Evolutionary conservation across 2,888 invertebrate species (phyloP), one percentile per base, ranked within the genome.

Genomic region (Camptogramma bilineatum): DNA sequence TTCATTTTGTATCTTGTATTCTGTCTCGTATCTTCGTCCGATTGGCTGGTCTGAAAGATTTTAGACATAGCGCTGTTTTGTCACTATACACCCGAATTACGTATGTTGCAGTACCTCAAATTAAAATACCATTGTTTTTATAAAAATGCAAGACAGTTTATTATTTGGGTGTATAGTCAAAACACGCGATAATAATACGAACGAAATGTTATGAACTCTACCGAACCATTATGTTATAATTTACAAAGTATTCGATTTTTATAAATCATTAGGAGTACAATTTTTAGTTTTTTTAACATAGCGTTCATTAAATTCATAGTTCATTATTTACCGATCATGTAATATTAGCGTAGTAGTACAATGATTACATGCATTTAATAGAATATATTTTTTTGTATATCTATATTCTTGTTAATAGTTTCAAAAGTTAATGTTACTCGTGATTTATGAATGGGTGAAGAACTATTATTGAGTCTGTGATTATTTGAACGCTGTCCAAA

Each of bases 341-440:
- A 54, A 9, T 75, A 77, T 75, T 80, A 81, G 76, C 73, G 73
- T 51, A 62, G 69, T 77, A 90, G 89, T 91, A 88, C 88, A 90
- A 89, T 84, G 80, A 82, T 84, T 77, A 84, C 78, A 79, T 88
- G 90, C 91, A 91, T 91, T 91, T 91, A 90, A 82, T 89, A 88
- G 86, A 80, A 74, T 86, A 86, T 81, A 78, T 70, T 71, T 78
- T 52, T 73, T 81, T 80, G 80, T 78, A 81, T 69, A 72, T 76
- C 71, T 76, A 59, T 77, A 78, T 75, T 73, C 72, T 78, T 76
- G 73, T 73, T 59, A 57, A 79, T 79, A 74, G 66, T 79, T 78
- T 78, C 71, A 57, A 69, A 77, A 66, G 63, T 77, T 78, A 78
- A 75, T 70, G 66, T 74, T 75, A 74, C 73, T 73, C 73, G 59